phyloP scores from a whole-genome alignment of 2,113 vertebrate genomes.

The Pelmatolapia mariae region DNA sequence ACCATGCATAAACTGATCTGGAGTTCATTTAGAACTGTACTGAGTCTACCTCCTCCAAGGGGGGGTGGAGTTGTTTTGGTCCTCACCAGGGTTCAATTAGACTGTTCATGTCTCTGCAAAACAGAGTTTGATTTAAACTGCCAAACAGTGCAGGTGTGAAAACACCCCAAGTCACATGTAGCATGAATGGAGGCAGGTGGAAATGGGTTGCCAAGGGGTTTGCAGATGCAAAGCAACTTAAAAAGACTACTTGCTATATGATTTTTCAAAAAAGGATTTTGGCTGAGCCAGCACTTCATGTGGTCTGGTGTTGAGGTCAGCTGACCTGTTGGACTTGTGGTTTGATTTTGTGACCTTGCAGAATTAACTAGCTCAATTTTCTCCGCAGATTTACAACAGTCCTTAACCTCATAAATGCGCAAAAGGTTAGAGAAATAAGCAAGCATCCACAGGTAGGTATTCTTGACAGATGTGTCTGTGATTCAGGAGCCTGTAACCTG shows the following conservation, averaged over 20 bases:
- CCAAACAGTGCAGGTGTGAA: neutral
- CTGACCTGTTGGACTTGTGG: neutral
- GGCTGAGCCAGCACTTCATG: neutral
- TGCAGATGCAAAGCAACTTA: neutral
- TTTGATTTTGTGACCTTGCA: neutral
- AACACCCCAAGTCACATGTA: neutral
- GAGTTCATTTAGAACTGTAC: neutral
- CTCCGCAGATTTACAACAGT: rapidly evolving
- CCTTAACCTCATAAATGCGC: neutral
- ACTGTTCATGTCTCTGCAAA: neutral
- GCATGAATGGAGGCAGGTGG: rapidly evolving
- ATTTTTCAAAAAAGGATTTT: neutral
- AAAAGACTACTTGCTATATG: neutral
- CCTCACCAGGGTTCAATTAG: neutral
- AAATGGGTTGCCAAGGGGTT: neutral
- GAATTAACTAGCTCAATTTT: neutral
- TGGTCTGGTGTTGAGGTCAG: neutral
- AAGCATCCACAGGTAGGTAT: neutral
- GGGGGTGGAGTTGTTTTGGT: neutral
- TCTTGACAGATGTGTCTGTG: neutral
- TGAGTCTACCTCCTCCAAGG: neutral
- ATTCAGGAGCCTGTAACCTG: neutral
- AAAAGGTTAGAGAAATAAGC: neutral
- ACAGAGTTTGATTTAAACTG: neutral
- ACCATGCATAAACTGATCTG: neutral